phyloP scores from a whole-genome alignment of 2,113 vertebrate species.

The Oreochromis aureus region DNA sequence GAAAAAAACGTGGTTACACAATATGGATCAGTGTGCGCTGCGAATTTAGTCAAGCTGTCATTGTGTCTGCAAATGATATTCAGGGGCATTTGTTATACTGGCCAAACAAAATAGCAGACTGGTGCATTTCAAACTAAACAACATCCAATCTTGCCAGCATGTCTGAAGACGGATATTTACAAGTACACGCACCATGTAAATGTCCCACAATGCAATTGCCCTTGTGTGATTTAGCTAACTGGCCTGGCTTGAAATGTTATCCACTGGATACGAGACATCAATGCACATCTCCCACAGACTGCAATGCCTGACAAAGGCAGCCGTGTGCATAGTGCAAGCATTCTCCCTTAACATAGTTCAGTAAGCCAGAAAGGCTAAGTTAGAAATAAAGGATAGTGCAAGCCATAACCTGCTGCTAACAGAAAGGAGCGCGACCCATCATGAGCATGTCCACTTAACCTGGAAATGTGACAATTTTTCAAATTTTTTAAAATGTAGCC shows the following conservation, averaged over 20 bases:
- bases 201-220: not conserved
- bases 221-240: not conserved
- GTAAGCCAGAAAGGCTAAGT: not conserved
- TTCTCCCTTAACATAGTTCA: not conserved
- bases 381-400: not conserved
- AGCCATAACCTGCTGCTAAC: not conserved
- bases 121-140: not conserved
- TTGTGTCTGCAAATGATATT: not conserved
- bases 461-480: not conserved
- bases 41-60: not conserved
- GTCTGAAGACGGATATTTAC: not conserved
- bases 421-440: not conserved
- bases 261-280: not conserved
- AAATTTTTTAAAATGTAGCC: not conserved
- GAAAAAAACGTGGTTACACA: not conserved
- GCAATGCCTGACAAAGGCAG: not conserved
- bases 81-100: not conserved
- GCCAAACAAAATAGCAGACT: not conserved
- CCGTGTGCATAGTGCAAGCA: not conserved
- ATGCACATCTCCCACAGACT: not conserved
- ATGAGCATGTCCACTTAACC: not conserved
- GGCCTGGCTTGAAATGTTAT: conserved; percentile 6
- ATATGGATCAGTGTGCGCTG: not conserved
- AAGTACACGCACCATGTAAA: not conserved
- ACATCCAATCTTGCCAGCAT: not conserved